phyloP scores from a whole-genome alignment of 1,140 invertebrate species.

The Drosophila yakuba region DNA sequence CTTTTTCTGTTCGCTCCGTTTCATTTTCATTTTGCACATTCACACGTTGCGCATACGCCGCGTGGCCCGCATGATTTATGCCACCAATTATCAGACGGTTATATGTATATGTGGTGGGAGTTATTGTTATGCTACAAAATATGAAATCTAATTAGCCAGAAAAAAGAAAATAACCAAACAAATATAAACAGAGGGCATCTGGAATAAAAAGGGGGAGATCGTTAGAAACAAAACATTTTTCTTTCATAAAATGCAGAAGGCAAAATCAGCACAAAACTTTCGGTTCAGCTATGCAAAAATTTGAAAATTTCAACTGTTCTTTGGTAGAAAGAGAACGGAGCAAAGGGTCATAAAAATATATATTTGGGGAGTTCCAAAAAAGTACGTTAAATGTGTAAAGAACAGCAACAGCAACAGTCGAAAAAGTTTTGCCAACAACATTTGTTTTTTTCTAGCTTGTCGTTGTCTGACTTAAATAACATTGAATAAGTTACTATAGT shows the following conservation, averaged over 20 bases:
- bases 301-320: constrained; percentile 13
- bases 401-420: constrained; percentile 17
- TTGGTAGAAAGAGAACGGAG: not conserved
- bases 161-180: constrained; percentile 21
- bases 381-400: constrained; percentile 35
- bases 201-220: constrained; percentile 1
- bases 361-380: constrained; percentile 12
- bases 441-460: constrained; percentile 2
- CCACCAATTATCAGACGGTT: constrained; percentile 24
- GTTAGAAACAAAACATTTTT: constrained; percentile 14
- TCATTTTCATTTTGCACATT: constrained; percentile 20
- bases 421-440: constrained; percentile 23
- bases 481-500: constrained; percentile 31
- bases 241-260: constrained; percentile 14
- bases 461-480: constrained; percentile 14
- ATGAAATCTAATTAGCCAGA: constrained; percentile 45
- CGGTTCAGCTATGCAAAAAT: constrained; percentile 28
- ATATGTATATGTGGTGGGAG: not conserved
- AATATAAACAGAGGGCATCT: constrained; percentile 1
- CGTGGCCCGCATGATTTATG: constrained; percentile 33
- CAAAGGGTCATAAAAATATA: constrained; percentile 13
- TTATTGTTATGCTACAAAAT: constrained; percentile 28
- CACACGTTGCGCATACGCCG: constrained; percentile 37
- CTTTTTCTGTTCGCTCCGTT: constrained; percentile 9
- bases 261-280: not conserved